Base-by-base conservation (phyloP, 2,797 vertebrate species). In the Amblyopsis hoosieri region DNA sequence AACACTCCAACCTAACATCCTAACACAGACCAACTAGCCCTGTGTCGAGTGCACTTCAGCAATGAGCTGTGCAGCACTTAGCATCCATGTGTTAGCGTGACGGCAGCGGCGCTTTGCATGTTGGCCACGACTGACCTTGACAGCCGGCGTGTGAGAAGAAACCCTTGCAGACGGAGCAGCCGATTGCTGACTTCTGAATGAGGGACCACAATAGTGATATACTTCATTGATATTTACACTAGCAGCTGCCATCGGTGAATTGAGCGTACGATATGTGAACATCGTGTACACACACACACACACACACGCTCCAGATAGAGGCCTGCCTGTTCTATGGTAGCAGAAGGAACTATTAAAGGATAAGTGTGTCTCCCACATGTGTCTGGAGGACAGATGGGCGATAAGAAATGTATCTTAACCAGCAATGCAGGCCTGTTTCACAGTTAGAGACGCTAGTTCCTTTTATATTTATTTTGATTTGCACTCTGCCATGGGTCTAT, bases 281-380 rank as follows among this genome's bases (percentile, higher is more conserved):
- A 37, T 37, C 4, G 7, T 37, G 33, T 37, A 7, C 7, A 37
- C 4, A 37, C 33, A 37, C 33, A 37, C 33, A 23, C 19, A 23
- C 19, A 23, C 19, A 3, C 19, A 23, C 19, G 19, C 19, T 23
- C 19, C 19, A 23, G 33, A 37, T 37, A 4, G 33, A 7, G 33
- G 4, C 33, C 75, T 62, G 62, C 62, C 67, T 80, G 70, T 79
- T 76, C 80, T 86, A 70, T 74, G 78, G 64, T n/a, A 54, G 62
- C 85, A 86, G 84, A 79, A 72, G 82, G 76, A 78, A 65, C 77
- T 57, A 73, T 86, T 79, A 85, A 58, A 60, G 72, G 84, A 86
- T 87, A 74, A 78, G 57, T 47, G 57, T 80, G 19, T 23, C 19
- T 23, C 19, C 19, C 19, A 23, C 19, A 81, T 76, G 70, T 74